Evolutionary conservation across 2,888 invertebrate species (phyloP).

Genomic region (Trissolcus brochymenae): DNA sequence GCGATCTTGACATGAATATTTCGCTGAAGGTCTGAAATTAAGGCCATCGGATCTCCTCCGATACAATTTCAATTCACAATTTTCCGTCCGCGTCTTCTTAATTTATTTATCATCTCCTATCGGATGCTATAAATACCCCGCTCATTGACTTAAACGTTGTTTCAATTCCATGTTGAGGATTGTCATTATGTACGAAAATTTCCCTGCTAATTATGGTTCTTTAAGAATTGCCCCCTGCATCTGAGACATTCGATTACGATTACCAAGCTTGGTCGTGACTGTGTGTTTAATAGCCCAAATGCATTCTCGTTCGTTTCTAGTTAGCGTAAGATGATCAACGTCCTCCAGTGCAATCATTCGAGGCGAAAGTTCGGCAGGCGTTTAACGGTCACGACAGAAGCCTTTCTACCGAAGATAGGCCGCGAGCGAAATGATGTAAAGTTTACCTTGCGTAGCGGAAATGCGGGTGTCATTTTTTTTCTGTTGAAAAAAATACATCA

Average conservation of each 20-base stretch:
- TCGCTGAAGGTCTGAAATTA: conserved; percentile 43
- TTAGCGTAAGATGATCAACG: conserved; percentile 58
- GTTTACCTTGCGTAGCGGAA: conserved; percentile 38
- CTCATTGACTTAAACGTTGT: background rate
- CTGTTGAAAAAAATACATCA: conserved; percentile 24
- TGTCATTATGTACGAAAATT: background rate
- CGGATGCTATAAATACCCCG: background rate
- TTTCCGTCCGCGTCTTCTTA: background rate
- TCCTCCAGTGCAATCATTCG: conserved; percentile 56
- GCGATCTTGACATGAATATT: conserved; percentile 63
- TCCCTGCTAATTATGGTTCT: background rate
- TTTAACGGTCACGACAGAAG: conserved; percentile 58
- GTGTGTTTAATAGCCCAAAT: conserved; percentile 54
- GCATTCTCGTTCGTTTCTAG: conserved; percentile 50
- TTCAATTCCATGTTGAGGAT: background rate
- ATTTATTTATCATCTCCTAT: conserved; percentile 3
- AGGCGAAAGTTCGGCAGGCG: conserved; percentile 70
- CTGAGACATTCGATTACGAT: conserved; percentile 67
- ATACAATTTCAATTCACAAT: conserved; percentile 26
- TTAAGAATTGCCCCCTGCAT: conserved; percentile 40
- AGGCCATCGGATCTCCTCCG: conserved; percentile 42
- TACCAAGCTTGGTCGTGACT: conserved; percentile 54
- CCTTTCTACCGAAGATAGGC: conserved; percentile 39
- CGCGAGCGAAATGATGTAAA: conserved; percentile 54
- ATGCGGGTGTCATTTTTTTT: conserved; percentile 42